phyloP scores from a whole-genome alignment of 2,888 invertebrate genomes.

The Tiliacea aurago region DNA sequence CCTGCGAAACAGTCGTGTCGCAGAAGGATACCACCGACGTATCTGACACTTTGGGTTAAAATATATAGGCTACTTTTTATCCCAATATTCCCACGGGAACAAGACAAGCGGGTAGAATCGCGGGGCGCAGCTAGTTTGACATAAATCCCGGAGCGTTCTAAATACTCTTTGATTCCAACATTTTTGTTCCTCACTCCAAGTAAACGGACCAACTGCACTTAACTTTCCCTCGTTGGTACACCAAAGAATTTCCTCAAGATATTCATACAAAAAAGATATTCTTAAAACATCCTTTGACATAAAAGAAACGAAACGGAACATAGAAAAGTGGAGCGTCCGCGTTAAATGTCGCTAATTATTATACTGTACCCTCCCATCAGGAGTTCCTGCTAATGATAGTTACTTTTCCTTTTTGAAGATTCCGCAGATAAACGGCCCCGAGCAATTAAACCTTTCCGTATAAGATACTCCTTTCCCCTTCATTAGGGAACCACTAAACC shows the following conservation, averaged over 20 bases:
- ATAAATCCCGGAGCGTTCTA: constrained; percentile 26
- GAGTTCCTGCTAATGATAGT: constrained; percentile 68
- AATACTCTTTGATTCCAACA: constrained; percentile 22
- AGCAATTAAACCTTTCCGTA: constrained; percentile 67
- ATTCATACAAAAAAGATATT: no score
- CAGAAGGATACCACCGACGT: no score
- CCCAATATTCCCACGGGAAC: no score
- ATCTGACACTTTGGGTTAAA: no score
- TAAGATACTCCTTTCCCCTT: constrained; percentile 63
- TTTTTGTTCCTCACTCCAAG: constrained; percentile 33
- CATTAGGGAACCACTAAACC: constrained; percentile 54
- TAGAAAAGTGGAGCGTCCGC: constrained; percentile 53
- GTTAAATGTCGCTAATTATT: constrained; percentile 66
- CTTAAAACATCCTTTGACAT: constrained; percentile 48
- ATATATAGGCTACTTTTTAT: no score
- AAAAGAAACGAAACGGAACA: constrained; percentile 54
- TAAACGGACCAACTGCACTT: constrained; percentile 35
- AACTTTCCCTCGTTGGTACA: constrained; percentile 16
- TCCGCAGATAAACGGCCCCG: constrained; percentile 66
- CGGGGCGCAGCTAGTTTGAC: background rate
- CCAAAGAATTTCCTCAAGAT: constrained; percentile 30
- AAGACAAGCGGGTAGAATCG: no score
- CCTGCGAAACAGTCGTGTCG: no score
- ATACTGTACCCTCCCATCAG: constrained; percentile 55
- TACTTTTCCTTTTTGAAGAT: constrained; percentile 71